These are phyloP conservation scores for Intellagama lesueurii DNA, from an alignment of 2,797 vertebrate genomes.

Conservation along the genomic window DNA sequence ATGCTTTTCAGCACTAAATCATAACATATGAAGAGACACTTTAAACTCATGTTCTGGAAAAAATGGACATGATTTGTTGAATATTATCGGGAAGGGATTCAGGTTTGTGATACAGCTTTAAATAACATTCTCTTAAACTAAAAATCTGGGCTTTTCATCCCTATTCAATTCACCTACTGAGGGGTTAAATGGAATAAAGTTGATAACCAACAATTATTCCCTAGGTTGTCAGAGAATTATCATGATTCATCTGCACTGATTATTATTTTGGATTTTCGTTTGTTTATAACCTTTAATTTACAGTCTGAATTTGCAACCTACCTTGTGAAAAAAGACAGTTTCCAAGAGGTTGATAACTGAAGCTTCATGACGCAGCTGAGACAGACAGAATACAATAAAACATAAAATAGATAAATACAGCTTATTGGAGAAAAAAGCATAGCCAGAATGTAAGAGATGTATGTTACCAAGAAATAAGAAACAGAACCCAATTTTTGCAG, in stretches of 20 bases:
- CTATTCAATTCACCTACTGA: neutral
- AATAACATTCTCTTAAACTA: neutral
- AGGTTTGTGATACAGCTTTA: neutral
- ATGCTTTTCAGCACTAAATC: neutral
- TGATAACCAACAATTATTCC: neutral
- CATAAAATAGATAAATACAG: neutral
- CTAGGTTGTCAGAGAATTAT: neutral
- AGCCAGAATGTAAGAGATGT: rapidly evolving
- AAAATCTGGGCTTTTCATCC: neutral
- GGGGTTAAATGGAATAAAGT: neutral
- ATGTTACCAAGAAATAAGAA: neutral
- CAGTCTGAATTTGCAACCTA: constrained; percentile 64
- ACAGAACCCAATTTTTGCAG: neutral
- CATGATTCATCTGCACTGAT: neutral
- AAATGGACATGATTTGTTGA: neutral
- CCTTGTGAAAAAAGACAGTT: constrained; percentile 93
- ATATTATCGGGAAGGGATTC: neutral
- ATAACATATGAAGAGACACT: neutral
- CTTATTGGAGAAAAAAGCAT: neutral
- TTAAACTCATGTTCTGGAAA: neutral
- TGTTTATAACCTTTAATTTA: neutral
- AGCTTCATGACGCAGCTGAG: constrained; percentile 92
- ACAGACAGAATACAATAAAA: constrained; percentile 17
- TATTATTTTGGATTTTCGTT: rapidly evolving
- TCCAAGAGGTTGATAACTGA: constrained; percentile 95